phyloP scores from a whole-genome alignment of 2,888 invertebrate genomes.

The Gymnoscelis rufifasciata region DNA sequence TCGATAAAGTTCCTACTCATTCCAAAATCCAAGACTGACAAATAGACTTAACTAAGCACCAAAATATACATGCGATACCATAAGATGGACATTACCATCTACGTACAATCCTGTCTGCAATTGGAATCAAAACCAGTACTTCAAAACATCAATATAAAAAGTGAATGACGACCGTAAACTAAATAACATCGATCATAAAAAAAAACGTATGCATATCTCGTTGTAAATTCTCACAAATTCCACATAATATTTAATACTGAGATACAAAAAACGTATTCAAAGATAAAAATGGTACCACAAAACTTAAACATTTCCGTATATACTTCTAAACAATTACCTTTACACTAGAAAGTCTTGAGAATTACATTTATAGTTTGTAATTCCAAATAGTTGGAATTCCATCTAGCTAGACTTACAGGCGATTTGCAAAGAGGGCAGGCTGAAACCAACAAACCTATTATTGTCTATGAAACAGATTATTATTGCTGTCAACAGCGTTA shows the following conservation, averaged over 20 bases:
- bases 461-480: too few relatives aligned
- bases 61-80: too few relatives aligned
- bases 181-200: slow-evolving; percentile 34
- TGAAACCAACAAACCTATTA: neutral
- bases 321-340: slow-evolving; percentile 47
- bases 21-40: too few relatives aligned
- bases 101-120: neutral
- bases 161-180: slow-evolving; percentile 32
- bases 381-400: slow-evolving; percentile 16
- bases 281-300: slow-evolving; percentile 62
- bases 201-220: slow-evolving; percentile 64
- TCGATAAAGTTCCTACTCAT: too few relatives aligned
- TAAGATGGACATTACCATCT: neutral
- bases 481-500: too few relatives aligned
- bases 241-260: slow-evolving; percentile 62
- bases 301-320: slow-evolving; percentile 45
- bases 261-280: slow-evolving; percentile 50
- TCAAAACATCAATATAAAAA: slow-evolving; percentile 2
- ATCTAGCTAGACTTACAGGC: slow-evolving; percentile 2
- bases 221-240: slow-evolving; percentile 75
- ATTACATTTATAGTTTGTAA: slow-evolving; percentile 20
- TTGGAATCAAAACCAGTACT: neutral
- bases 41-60: too few relatives aligned
- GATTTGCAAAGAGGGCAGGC: neutral
- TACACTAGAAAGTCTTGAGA: slow-evolving; percentile 37